A percentile compares a stretch with the other conserved stretches of the same genome.
Evolutionary conservation across 2,113 vertebrate species (phyloP).

Genomic region (Leptobrachium ailaonicum): DNA sequence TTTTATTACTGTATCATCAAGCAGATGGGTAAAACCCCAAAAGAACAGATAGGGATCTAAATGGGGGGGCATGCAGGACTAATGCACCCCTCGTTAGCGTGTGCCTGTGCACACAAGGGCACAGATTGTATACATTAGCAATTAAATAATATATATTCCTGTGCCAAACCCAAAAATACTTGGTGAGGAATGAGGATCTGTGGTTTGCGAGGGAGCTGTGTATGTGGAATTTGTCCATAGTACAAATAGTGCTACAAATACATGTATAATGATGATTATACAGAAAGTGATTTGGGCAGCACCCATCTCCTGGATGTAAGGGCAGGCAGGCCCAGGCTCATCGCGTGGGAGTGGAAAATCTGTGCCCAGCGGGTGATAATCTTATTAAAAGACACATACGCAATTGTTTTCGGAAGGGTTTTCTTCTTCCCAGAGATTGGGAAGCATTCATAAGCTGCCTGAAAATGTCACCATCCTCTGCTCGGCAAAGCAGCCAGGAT

Average conservation of each 20-base stretch:
- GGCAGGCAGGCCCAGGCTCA: conserved; percentile 9
- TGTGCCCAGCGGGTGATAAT: conserved; percentile 7
- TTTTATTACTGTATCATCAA: no score
- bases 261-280: neutral
- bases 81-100: no score
- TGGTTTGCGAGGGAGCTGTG: no score
- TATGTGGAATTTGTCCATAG: no score
- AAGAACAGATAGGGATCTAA: no score
- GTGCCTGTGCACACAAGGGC: no score
- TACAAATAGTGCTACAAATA: neutral
- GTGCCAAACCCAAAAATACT: no score
- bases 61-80: no score
- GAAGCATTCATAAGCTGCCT: neutral
- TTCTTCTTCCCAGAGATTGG: neutral
- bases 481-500: neutral
- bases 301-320: neutral
- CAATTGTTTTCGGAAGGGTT: conserved; percentile 33
- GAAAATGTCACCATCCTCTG: neutral
- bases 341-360: neutral
- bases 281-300: neutral
- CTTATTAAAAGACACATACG: conserved; percentile 21
- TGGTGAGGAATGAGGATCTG: no score
- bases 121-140: no score
- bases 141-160: no score
- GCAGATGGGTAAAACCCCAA: no score